phyloP scores from a whole-genome alignment of 2,113 vertebrate genomes.

The Chascanopsetta lugubris region DNA sequence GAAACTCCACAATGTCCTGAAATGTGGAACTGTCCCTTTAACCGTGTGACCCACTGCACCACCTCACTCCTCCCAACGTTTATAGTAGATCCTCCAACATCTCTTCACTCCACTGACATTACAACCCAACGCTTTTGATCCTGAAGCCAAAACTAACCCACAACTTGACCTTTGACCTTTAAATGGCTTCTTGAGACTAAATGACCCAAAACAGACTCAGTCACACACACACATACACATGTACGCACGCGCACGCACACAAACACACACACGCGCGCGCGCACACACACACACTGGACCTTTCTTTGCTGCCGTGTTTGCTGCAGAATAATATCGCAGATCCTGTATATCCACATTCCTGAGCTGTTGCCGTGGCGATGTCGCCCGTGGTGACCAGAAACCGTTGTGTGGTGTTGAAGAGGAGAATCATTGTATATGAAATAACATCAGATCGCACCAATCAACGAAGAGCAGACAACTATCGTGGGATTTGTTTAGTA shows the following conservation, averaged over 20 bases:
- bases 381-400: slow-evolving; percentile 3
- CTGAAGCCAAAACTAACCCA: no score
- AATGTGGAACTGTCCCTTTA: no score
- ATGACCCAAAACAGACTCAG: not conserved
- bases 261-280: slow-evolving; percentile 1
- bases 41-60: no score
- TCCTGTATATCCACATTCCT: slow-evolving; percentile 74
- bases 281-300: slow-evolving; percentile 8
- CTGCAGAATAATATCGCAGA: slow-evolving; percentile 47
- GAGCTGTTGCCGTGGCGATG: slow-evolving; percentile 22
- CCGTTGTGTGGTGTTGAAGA: slow-evolving; percentile 1
- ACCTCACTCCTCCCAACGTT: no score
- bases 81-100: no score
- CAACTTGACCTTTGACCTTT: not conserved
- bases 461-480: not conserved
- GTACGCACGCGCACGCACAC: slow-evolving; percentile 11
- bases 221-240: not conserved
- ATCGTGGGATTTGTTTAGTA: not conserved
- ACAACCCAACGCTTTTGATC: not conserved
- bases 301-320: slow-evolving; percentile 40
- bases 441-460: not conserved
- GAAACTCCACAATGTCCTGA: no score
- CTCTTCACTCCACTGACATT: not conserved
- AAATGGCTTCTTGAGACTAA: not conserved
- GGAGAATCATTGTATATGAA: not conserved